These are phyloP conservation scores for Tretioscincus oriximinensis DNA, from an alignment of 2,113 vertebrate species.

Conservation along the genomic window DNA sequence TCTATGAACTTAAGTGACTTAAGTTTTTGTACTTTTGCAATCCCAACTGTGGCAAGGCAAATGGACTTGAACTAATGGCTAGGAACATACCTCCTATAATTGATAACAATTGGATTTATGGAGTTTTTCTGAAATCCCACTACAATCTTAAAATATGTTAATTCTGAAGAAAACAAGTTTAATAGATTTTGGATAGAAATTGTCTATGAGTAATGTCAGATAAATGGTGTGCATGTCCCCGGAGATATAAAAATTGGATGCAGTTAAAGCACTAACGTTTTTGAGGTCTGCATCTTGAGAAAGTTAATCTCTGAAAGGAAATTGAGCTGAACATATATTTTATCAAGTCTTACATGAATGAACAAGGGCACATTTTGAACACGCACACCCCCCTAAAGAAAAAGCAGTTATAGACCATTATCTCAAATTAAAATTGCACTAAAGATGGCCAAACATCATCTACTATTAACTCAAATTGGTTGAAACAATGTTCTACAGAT, in stretches of 20 bases:
- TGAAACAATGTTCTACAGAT: background rate
- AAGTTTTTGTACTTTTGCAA: conserved; percentile 8
- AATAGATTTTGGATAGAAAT: conserved; percentile 30
- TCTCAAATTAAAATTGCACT: background rate
- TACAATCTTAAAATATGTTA: conserved; percentile 33
- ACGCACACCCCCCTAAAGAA: background rate
- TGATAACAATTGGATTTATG: conserved; percentile 29
- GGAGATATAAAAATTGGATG: conserved; percentile 20
- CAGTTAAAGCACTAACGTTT: conserved; percentile 10
- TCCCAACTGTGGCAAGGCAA: conserved; percentile 21
- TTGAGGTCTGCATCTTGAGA: background rate
- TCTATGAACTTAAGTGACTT: background rate
- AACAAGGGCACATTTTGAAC: too few species aligned
- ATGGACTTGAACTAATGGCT: conserved; percentile 9
- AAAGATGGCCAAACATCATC: background rate
- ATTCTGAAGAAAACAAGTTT: conserved; percentile 43
- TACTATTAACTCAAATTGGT: background rate
- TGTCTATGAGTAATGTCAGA: conserved; percentile 26
- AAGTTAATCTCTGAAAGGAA: conserved; percentile 6
- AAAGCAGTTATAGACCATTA: background rate
- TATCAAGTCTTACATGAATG: background rate
- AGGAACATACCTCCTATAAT: conserved; percentile 28
- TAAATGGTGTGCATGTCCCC: conserved; percentile 23
- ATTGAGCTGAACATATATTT: background rate
- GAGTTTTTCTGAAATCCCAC: background rate